These are phyloP conservation scores for Buceros bicornis DNA, from an alignment of 2,797 vertebrate species.

Conservation along the genomic window DNA sequence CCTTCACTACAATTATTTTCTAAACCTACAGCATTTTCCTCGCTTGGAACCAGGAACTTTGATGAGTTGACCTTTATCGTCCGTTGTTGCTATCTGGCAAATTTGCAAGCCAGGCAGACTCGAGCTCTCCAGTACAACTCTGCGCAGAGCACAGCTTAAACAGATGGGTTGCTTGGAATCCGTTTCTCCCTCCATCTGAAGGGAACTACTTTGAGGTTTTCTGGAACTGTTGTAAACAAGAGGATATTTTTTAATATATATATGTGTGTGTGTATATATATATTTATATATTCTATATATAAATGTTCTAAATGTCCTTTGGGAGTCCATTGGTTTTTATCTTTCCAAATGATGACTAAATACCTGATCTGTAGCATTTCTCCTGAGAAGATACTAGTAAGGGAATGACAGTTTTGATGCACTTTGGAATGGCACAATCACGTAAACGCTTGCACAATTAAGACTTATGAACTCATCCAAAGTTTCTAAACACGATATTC, in stretches of 20 bases:
- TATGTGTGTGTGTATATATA: constrained; percentile 71
- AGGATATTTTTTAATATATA: constrained; percentile 67
- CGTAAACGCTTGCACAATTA: constrained; percentile 89
- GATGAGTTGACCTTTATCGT: constrained; percentile 24
- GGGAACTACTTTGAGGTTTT: constrained; percentile 81
- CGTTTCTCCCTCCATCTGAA: constrained; percentile 72
- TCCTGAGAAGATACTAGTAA: constrained; percentile 88
- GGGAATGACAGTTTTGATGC: constrained; percentile 89
- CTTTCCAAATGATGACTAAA: constrained; percentile 83
- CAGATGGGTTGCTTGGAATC: constrained; percentile 79
- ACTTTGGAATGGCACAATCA: constrained; percentile 89
- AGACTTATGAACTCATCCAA: constrained; percentile 88
- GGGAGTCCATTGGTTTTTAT: constrained; percentile 80
- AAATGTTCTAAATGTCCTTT: constrained; percentile 78
- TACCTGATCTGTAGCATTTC: constrained; percentile 85
- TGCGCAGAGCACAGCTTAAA: constrained; percentile 71
- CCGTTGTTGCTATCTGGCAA: constrained; percentile 50
- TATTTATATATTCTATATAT: constrained; percentile 79
- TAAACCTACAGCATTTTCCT: constrained; percentile 51
- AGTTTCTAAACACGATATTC: constrained; percentile 80
- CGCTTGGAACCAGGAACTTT: constrained; percentile 44
- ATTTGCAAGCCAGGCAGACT: constrained; percentile 15
- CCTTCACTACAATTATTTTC: constrained; percentile 20
- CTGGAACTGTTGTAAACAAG: constrained; percentile 86
- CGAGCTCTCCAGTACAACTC: constrained; percentile 70